Evolutionary conservation across 1,140 invertebrate genomes (phyloP), one percentile per base, ranked within the genome.

Genomic region (Globodera ellingtonae): DNA sequence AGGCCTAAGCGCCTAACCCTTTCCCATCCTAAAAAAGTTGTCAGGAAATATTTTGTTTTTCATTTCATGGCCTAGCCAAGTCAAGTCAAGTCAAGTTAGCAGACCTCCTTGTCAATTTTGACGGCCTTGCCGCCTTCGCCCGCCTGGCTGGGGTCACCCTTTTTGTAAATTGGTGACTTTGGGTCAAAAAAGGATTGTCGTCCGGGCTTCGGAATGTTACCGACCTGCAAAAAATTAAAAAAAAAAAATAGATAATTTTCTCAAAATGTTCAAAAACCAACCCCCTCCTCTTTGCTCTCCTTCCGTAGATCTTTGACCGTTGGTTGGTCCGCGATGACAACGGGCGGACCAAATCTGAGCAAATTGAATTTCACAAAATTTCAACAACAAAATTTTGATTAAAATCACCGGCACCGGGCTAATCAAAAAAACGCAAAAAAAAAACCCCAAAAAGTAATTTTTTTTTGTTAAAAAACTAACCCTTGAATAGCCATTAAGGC

Each of bases 91-190:
- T 24, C 35, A 3, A 35, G 3, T 35, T 0, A 3, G 35, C 35
- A 35, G 35, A 88, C 86, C 46, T 75, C 79, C 78, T 89, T 89
- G 66, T 89, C 85, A 35, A 89, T 77, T 59, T 86, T 87, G 15
- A 89, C 87, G 13, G 88, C 86, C 80, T 89, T 89, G 50, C 87
- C 87, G 5, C 72, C 48, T 72, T 89, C 87, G 69, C 87, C 87
- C 6, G 82, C 88, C 75, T 89, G 88, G 74, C 52, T 83, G 15
- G 80, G n/a, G 74, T 89, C 87, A 24, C 86, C 88, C 62, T 85
- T 86, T 65, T 89, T 89, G 77, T 89, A 89, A 66, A 89, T 89
- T 7, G 87, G 87, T 24, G 81, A 80, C 69, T 89, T 88, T n/a
- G 74, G 47, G 81, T 89, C 87, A 48, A 88, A 82, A 15, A 84